These are phyloP conservation scores for Zophobas atratus DNA, from an alignment of 1,140 invertebrate species.

Conservation along the genomic window DNA sequence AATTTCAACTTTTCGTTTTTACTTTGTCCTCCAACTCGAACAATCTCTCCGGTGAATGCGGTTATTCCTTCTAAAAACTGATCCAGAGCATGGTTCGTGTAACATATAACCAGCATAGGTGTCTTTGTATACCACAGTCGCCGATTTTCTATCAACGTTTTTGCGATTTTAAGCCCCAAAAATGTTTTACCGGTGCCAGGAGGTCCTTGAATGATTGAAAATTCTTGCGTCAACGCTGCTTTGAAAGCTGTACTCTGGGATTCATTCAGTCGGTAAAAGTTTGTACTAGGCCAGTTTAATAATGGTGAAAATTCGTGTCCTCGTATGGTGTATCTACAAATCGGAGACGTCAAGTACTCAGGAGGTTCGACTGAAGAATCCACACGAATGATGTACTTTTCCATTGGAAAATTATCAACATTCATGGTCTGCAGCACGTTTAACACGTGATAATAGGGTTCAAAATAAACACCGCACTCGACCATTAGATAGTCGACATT, in stretches of 20 bases:
- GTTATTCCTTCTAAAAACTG: slow-evolving; percentile 87
- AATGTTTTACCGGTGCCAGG: slow-evolving; percentile 89
- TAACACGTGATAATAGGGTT: slow-evolving; percentile 78
- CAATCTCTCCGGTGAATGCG: slow-evolving; percentile 72
- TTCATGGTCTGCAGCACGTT: slow-evolving; percentile 73
- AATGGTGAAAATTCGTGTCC: slow-evolving; percentile 7
- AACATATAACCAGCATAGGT: slow-evolving; percentile 86
- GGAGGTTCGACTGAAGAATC: slow-evolving; percentile 46
- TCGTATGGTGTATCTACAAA: not conserved
- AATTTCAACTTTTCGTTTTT: slow-evolving; percentile 72
- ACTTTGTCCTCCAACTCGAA: slow-evolving; percentile 83
- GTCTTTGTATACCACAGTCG: slow-evolving; percentile 55
- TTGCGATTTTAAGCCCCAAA: slow-evolving; percentile 78
- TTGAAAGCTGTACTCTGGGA: slow-evolving; percentile 75
- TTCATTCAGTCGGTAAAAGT: slow-evolving; percentile 68
- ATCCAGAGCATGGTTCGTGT: slow-evolving; percentile 91
- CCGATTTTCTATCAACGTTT: slow-evolving; percentile 73
- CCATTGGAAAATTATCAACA: slow-evolving; percentile 74
- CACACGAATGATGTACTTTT: slow-evolving; percentile 71
- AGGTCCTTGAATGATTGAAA: slow-evolving; percentile 84
- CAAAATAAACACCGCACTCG: slow-evolving; percentile 79
- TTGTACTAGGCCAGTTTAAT: slow-evolving; percentile 8
- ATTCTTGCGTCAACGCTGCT: slow-evolving; percentile 75
- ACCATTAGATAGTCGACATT: slow-evolving; percentile 73
- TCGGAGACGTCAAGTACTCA: slow-evolving; percentile 51